Percentiles rank a stretch among this genome's conserved stretches.
phyloP scores from a whole-genome alignment of 2,113 vertebrate genomes.

The Pangasianodon gigas region DNA sequence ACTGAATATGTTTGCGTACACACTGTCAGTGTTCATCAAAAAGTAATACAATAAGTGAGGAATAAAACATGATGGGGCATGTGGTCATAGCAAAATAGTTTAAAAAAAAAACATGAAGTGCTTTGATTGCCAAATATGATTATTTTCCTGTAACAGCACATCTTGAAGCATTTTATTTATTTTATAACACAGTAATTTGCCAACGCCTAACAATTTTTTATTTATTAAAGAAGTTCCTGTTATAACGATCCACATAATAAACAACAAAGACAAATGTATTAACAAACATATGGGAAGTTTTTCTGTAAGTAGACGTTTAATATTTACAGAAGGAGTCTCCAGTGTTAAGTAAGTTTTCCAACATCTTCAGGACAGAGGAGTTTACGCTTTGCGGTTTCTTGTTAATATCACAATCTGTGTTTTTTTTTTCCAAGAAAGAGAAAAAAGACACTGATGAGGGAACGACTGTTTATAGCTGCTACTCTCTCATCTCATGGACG shows the following conservation, averaged over 20 bases:
- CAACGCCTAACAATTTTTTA: not conserved
- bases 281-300: not conserved
- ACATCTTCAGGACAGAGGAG: not conserved
- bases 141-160: not conserved
- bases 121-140: not conserved
- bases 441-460: too few species aligned
- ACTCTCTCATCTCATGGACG: too few species aligned
- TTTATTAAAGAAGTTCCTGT: not conserved
- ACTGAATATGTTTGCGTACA: not conserved
- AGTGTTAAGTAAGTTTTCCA: not conserved
- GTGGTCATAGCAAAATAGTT: not conserved
- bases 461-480: too few species aligned
- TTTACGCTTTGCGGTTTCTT: not conserved
- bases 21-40: not conserved
- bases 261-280: not conserved
- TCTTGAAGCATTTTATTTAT: not conserved
- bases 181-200: not conserved
- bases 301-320: not conserved
- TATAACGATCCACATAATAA: not conserved
- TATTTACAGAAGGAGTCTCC: not conserved
- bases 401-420: too few species aligned
- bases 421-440: too few species aligned
- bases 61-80: not conserved
- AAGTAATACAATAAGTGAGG: not conserved
- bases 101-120: rapidly evolving